Percentiles rank a stretch among this genome's conserved stretches.
Conservation (phyloP, 2,797 vertebrate genomes). For the Sebastes reedi region DNA sequence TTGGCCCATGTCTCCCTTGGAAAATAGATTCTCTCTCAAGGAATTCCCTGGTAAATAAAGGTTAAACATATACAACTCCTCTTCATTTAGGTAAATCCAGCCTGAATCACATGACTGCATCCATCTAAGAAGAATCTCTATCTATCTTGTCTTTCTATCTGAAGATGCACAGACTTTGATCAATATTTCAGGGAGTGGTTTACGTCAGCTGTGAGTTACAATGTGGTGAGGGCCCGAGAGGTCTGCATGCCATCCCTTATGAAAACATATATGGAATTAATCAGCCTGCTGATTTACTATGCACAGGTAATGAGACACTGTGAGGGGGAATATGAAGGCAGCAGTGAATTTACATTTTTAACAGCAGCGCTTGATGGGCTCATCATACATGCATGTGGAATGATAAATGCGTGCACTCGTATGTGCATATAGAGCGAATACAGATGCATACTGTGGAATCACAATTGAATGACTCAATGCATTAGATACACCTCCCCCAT, state of each 20-base stretch:
- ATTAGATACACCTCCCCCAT: slow-evolving; percentile 35
- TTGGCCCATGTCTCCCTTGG: too few relatives aligned
- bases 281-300: slow-evolving; percentile 51
- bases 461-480: slow-evolving; percentile 34
- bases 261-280: slow-evolving; percentile 47
- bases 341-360: slow-evolving; percentile 56
- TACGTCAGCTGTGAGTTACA: neutral
- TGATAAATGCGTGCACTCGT: slow-evolving; percentile 1
- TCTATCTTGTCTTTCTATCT: neutral
- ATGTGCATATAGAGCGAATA: neutral
- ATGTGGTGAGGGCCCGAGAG: neutral
- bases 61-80: neutral
- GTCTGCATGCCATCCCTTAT: slow-evolving; percentile 1
- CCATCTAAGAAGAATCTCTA: neutral
- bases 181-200: slow-evolving; percentile 49
- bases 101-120: neutral
- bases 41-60: too few relatives aligned
- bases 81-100: neutral
- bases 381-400: slow-evolving; percentile 37
- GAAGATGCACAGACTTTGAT: slow-evolving; percentile 32
- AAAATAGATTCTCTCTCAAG: too few relatives aligned
- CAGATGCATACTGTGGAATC: slow-evolving; percentile 34
- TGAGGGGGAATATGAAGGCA: slow-evolving; percentile 8
- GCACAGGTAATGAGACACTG: slow-evolving; percentile 50
- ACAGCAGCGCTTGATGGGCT: slow-evolving; percentile 30